Conservation (phyloP, 2,797 vertebrate genomes). For the Acridotheres tristis region DNA sequence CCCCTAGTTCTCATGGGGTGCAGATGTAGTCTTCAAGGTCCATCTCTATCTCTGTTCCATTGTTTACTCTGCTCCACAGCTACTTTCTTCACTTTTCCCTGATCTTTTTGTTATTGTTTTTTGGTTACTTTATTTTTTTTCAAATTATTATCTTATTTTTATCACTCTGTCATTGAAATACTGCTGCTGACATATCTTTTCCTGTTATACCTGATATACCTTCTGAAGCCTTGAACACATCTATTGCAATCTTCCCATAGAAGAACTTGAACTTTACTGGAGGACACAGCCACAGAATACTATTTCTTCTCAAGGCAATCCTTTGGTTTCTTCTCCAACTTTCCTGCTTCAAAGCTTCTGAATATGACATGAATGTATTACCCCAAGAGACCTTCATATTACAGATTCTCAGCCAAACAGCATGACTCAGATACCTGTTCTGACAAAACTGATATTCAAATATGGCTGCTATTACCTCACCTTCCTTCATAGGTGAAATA, state of each 20-base stretch:
- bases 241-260: background rate
- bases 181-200: background rate
- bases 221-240: background rate
- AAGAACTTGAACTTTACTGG: background rate
- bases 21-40: background rate
- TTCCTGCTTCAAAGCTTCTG: background rate
- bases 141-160: background rate
- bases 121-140: background rate
- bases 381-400: background rate
- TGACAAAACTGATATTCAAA: background rate
- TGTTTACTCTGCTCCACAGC: background rate
- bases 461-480: background rate
- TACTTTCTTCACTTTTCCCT: background rate
- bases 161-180: background rate
- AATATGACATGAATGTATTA: background rate
- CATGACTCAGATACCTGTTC: background rate
- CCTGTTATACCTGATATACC: background rate
- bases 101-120: background rate
- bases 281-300: background rate
- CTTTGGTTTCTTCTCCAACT: background rate
- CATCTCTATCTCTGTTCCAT: background rate
- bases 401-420: background rate
- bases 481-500: background rate
- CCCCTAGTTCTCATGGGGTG: background rate
- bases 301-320: background rate